These are phyloP conservation scores for Ochropacha duplaris DNA, from an alignment of 2,888 invertebrate species.

Conservation along the genomic window DNA sequence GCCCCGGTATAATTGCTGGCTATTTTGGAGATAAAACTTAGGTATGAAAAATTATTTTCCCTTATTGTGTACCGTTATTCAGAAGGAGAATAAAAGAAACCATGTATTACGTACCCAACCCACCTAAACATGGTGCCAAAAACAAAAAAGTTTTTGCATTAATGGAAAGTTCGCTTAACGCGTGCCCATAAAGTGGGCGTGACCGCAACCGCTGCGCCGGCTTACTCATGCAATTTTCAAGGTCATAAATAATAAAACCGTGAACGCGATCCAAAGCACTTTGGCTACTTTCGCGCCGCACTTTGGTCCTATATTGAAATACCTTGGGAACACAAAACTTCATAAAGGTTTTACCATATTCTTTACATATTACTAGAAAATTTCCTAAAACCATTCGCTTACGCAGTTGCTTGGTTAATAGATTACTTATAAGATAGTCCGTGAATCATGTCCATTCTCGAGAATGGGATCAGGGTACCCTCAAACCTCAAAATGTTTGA, in stretches of 20 bases:
- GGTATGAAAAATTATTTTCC: neutral
- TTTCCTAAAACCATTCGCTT: neutral
- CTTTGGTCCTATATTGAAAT: slow-evolving; percentile 65
- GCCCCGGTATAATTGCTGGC: neutral
- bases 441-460: neutral
- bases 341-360: neutral
- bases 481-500: neutral
- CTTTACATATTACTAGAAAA: neutral
- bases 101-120: slow-evolving; percentile 8
- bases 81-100: slow-evolving; percentile 13
- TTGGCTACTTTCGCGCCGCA: slow-evolving; percentile 82
- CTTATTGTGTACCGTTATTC: neutral
- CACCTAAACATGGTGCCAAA: slow-evolving; percentile 46
- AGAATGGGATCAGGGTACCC: neutral
- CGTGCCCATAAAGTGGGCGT: slow-evolving; percentile 76
- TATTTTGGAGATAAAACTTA: neutral
- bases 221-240: slow-evolving; percentile 81
- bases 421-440: neutral
- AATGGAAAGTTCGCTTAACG: slow-evolving; percentile 70
- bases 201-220: slow-evolving; percentile 76
- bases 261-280: slow-evolving; percentile 77
- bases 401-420: neutral
- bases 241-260: slow-evolving; percentile 81
- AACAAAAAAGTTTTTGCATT: slow-evolving; percentile 59
- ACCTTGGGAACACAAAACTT: slow-evolving; percentile 47